Percentiles rank a stretch among this genome's conserved stretches.
phyloP scores from a whole-genome alignment of 2,888 invertebrate genomes.

The Stictocephala bisonia region DNA sequence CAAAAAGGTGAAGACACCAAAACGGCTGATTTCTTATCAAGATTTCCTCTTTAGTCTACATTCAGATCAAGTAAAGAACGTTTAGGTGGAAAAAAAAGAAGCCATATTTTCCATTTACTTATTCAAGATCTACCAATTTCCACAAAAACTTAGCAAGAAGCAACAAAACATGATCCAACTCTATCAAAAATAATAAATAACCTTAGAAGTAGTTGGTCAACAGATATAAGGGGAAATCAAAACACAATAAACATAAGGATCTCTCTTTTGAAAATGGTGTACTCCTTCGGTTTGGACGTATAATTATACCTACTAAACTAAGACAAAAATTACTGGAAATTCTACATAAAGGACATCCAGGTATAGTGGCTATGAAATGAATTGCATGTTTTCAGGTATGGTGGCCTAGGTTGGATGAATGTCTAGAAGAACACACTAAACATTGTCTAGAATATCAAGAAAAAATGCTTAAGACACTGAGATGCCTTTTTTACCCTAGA shows the following conservation, averaged over 20 bases:
- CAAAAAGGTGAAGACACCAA: slow-evolving; percentile 23
- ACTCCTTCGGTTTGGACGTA: slow-evolving; percentile 26
- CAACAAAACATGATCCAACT: slow-evolving; percentile 4
- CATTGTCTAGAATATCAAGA: slow-evolving; percentile 28
- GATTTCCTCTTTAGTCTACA: slow-evolving; percentile 10
- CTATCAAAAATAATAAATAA: not conserved
- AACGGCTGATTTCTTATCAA: slow-evolving; percentile 40
- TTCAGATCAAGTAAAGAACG: not conserved
- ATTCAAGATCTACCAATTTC: not conserved
- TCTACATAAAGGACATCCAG: slow-evolving; percentile 51
- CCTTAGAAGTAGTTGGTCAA: not conserved
- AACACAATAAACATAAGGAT: not conserved
- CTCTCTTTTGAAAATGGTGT: slow-evolving; percentile 17
- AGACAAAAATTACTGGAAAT: slow-evolving; percentile 23
- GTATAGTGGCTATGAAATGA: slow-evolving; percentile 54
- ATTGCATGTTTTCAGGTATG: slow-evolving; percentile 53
- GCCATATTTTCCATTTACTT: not conserved
- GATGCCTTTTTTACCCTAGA: slow-evolving; percentile 9
- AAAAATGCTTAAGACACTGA: slow-evolving; percentile 15
- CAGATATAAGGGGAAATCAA: not conserved
- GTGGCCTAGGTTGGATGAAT: slow-evolving; percentile 53
- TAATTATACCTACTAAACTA: slow-evolving; percentile 34
- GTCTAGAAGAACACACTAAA: slow-evolving; percentile 49
- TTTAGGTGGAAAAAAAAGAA: not conserved
- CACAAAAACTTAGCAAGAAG: not conserved